Percentiles rank a stretch among this genome's conserved stretches.
Evolutionary conservation across 1,140 invertebrate species (phyloP).

Genomic region (Epicauta chinensis): DNA sequence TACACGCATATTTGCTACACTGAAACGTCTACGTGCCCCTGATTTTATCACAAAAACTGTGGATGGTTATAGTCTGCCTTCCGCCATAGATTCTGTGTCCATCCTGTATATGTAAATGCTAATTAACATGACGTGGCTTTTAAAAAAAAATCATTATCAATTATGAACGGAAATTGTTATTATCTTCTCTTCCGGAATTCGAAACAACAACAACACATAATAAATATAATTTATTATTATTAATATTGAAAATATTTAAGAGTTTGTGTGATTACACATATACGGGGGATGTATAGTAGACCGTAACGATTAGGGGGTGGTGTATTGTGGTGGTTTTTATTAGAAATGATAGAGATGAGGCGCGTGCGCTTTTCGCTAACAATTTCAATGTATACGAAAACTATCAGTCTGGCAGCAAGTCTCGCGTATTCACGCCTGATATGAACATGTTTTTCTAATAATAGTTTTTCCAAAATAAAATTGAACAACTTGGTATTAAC

Average conservation of each 20-base stretch:
- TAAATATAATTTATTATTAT: not conserved
- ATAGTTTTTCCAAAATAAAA: too few species aligned
- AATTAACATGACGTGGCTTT: constrained; percentile 3
- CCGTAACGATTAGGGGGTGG: constrained; percentile 17
- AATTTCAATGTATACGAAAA: constrained; percentile 9
- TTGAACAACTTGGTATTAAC: too few species aligned
- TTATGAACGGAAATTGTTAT: not conserved
- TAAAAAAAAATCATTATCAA: constrained; percentile 7
- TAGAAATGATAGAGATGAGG: constrained; percentile 1
- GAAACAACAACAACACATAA: not conserved
- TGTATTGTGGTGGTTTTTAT: not conserved
- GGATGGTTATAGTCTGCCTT: too few species aligned
- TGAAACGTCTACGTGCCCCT: too few species aligned
- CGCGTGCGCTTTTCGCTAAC: constrained; percentile 15
- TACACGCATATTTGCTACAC: too few species aligned
- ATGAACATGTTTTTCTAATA: constrained; percentile 3
- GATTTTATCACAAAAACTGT: too few species aligned
- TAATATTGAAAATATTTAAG: not conserved
- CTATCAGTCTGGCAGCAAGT: constrained; percentile 16
- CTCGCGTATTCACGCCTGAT: constrained; percentile 15
- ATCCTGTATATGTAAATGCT: constrained; percentile 1
- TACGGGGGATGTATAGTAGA: constrained; percentile 11
- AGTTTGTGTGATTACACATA: constrained; percentile 1
- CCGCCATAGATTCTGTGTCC: too few species aligned
- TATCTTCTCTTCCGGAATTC: not conserved